Conservation (phyloP, 1,140 invertebrate genomes). For the Nephila pilipes region DNA sequence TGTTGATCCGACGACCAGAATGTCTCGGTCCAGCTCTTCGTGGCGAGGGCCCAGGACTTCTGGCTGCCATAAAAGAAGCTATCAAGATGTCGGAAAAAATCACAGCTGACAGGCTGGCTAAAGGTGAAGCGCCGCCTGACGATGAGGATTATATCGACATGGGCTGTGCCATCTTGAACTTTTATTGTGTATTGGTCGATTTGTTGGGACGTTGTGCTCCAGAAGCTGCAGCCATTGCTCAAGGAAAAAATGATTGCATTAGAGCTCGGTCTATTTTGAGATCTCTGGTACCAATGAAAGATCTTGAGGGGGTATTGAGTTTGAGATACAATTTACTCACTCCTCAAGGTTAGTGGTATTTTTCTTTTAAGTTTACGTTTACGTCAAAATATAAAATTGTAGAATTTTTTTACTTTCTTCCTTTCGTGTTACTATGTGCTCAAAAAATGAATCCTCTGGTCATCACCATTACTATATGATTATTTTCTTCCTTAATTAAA, state of each 20-base stretch:
- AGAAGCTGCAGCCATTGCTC: conserved; percentile 94
- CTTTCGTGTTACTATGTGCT: too few species aligned
- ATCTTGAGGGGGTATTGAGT: conserved; percentile 97
- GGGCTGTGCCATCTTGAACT: conserved; percentile 97
- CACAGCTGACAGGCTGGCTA: conserved; percentile 79
- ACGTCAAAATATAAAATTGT: too few species aligned
- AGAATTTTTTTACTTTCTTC: too few species aligned
- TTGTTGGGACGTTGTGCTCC: conserved; percentile 98
- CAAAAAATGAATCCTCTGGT: too few species aligned
- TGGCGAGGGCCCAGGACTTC: conserved; percentile 98
- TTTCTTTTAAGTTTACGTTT: not conserved
- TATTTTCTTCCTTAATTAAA: too few species aligned
- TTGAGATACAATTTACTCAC: conserved; percentile 91
- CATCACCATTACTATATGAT: too few species aligned
- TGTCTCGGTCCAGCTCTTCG: conserved; percentile 98
- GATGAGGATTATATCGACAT: conserved; percentile 99
- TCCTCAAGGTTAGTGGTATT: conserved; percentile 47
- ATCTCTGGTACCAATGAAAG: conserved; percentile 97
- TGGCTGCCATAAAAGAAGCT: conserved; percentile 97
- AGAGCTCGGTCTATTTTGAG: conserved; percentile 97
- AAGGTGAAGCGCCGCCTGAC: conserved; percentile 88
- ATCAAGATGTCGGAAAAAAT: conserved; percentile 88
- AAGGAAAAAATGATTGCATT: conserved; percentile 99
- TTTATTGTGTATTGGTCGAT: conserved; percentile 99
- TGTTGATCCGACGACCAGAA: conserved; percentile 98